Percentiles rank a stretch among this genome's conserved stretches.
Evolutionary conservation across 2,888 invertebrate species (phyloP).

Genomic region (Physocephala rufipes): DNA sequence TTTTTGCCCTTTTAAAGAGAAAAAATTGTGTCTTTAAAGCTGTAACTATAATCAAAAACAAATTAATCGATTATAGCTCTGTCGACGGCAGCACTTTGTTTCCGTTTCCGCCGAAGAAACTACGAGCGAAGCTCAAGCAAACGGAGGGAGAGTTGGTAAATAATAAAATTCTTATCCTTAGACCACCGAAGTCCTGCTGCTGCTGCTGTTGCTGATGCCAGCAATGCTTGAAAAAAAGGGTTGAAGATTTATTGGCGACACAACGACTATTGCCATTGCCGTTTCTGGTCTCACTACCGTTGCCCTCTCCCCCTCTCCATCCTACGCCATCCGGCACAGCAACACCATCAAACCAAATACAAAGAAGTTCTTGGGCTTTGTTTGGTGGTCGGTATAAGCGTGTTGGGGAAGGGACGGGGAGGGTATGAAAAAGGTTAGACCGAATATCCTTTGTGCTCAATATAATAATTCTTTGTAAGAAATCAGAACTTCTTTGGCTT

Average conservation of each 20-base stretch:
- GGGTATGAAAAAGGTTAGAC: background rate
- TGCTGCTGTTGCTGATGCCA: too few relatives aligned
- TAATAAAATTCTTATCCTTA: background rate
- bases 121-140: slow-evolving; percentile 44
- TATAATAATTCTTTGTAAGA: slow-evolving; percentile 23
- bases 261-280: slow-evolving; percentile 23
- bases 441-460: slow-evolving; percentile 7
- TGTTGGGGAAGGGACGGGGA: background rate
- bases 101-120: slow-evolving; percentile 62
- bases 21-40: slow-evolving; percentile 54
- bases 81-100: slow-evolving; percentile 60
- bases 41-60: slow-evolving; percentile 66
- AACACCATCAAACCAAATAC: slow-evolving; percentile 12
- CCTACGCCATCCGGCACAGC: slow-evolving; percentile 12
- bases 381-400: background rate
- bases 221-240: slow-evolving; percentile 53
- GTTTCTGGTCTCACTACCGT: too few relatives aligned
- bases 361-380: background rate
- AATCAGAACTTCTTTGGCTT: slow-evolving; percentile 33
- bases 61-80: slow-evolving; percentile 64
- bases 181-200: background rate
- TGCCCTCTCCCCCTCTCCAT: background rate
- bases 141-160: background rate
- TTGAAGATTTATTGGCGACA: slow-evolving; percentile 62
- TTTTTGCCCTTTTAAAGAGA: too few relatives aligned